Conservation (phyloP, 2,888 invertebrate genomes). For the Lobophora halterata region DNA sequence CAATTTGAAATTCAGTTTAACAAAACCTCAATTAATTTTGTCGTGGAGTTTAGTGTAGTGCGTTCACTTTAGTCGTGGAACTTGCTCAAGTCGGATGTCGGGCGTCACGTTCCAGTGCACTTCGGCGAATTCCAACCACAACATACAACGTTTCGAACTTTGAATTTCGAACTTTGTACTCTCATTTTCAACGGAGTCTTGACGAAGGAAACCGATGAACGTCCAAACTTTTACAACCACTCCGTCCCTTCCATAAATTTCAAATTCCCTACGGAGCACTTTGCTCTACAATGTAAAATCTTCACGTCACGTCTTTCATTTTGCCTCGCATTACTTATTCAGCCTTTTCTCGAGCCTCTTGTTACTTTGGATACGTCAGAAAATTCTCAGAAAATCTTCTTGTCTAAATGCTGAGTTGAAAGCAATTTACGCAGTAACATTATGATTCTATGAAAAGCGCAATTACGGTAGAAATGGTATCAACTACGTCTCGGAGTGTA, state of each 20-base stretch:
- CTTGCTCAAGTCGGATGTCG: conserved; percentile 58
- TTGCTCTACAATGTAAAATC: conserved; percentile 15
- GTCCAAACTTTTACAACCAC: conserved; percentile 23
- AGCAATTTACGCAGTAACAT: conserved; percentile 6
- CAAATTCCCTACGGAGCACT: conserved; percentile 20
- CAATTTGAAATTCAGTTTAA: too few species aligned
- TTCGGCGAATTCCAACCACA: conserved; percentile 54
- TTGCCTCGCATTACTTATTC: conserved; percentile 14
- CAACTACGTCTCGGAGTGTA: conserved; percentile 9
- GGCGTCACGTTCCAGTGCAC: conserved; percentile 59
- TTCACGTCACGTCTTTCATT: conserved; percentile 22
- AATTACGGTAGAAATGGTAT: conserved; percentile 14
- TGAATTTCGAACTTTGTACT: conserved; percentile 48
- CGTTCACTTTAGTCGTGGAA: conserved; percentile 47
- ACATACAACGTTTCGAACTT: conserved; percentile 38
- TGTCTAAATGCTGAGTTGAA: conserved; percentile 12
- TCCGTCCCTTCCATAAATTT: conserved; percentile 21
- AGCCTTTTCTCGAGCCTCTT: conserved; percentile 6
- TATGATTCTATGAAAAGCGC: conserved; percentile 11
- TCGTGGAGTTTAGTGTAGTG: conserved; percentile 22
- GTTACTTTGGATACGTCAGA: conserved; percentile 10
- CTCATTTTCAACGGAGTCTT: conserved; percentile 44
- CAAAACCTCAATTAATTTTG: conserved; percentile 6
- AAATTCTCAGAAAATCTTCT: conserved; percentile 16
- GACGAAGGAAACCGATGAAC: conserved; percentile 21